Base-by-base conservation (phyloP, 1,140 invertebrate genomes). In the Heliconius congener region DNA sequence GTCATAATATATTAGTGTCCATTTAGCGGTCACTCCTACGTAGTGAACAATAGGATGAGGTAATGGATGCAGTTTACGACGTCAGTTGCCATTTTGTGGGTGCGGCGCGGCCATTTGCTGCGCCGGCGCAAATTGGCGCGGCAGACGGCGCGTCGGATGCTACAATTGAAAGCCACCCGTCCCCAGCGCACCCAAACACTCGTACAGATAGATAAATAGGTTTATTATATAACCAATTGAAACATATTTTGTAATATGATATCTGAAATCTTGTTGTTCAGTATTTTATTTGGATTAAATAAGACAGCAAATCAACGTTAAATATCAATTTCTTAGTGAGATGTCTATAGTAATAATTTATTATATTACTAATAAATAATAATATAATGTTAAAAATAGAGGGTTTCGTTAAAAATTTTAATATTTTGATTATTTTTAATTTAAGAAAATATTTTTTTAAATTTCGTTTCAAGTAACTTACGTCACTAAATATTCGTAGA, bases 61-160 rank as follows among this genome's bases (percentile, higher is more conserved):
- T 86, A 79, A 86, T 82, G 78, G 80, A 80, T 86, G 85, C 83
- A 84, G 79, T 83, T 81, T 78, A 84, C 79, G 83, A 81, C 85
- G 86, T 83, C 86, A 83, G 76, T 86, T 85, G 83, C 86, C 84
- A 77, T 87, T 87, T 85, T 84, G 83, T 84, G 84, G 85, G 85
- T 86, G 88, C 88, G 84, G 81, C 75, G 77, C 78, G 83, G 37
- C 82, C 80, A 75, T 77, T 81, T 81, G 72, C 30, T 84, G 84
- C 82, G 76, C 82, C 83, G 78, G 82, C 83, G 84, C 90, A 90
- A 90, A 91, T 92, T 92, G 91, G 78, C 82, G 78, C 81, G 79
- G 81, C 89, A 92, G 91, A 91, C 90, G 83, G 89, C 86, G 81
- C 87, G 88, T 91, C 91, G 90, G 90, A 92, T 90, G 86, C 87